Evolutionary conservation across 2,888 invertebrate species (phyloP).

Genomic region (Erebia palarica): DNA sequence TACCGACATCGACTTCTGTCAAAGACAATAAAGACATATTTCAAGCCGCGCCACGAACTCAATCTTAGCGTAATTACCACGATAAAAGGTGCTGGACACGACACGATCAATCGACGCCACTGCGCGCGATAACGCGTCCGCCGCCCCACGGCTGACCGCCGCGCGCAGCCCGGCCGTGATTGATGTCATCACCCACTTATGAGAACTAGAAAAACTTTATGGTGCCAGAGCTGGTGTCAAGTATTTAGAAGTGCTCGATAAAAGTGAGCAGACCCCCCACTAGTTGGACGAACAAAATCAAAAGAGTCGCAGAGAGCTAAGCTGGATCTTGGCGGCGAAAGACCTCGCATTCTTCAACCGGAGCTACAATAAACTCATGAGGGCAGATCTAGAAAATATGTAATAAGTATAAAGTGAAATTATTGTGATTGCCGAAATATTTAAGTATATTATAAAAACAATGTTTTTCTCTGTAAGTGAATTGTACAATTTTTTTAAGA

Average conservation of each 20-base stretch:
- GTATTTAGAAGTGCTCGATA: not conserved
- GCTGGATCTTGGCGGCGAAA: too few species aligned
- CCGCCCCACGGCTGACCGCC: slow-evolving; percentile 44
- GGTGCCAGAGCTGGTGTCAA: not conserved
- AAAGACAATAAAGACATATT: slow-evolving; percentile 42
- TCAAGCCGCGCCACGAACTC: slow-evolving; percentile 36
- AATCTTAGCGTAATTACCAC: slow-evolving; percentile 42
- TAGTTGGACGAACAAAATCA: too few species aligned
- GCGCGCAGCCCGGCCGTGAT: slow-evolving; percentile 53
- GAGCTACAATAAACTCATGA: too few species aligned
- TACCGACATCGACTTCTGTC: slow-evolving; percentile 20
- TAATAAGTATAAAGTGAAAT: too few species aligned
- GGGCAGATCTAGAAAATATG: too few species aligned
- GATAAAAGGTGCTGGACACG: slow-evolving; percentile 66
- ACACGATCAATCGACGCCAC: slow-evolving; percentile 72
- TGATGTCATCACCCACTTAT: slow-evolving; percentile 68
- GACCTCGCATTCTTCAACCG: too few species aligned
- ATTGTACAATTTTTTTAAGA: too few species aligned
- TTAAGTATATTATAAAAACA: too few species aligned
- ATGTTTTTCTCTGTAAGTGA: too few species aligned
- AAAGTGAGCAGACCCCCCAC: not conserved
- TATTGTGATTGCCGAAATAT: too few species aligned
- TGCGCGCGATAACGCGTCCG: slow-evolving; percentile 60
- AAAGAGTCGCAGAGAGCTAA: too few species aligned
- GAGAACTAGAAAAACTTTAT: slow-evolving; percentile 63